Evolutionary conservation across 2,797 vertebrate genomes (phyloP), one percentile per base, ranked within the genome.

Genomic region (Aeoliscus strigatus): DNA sequence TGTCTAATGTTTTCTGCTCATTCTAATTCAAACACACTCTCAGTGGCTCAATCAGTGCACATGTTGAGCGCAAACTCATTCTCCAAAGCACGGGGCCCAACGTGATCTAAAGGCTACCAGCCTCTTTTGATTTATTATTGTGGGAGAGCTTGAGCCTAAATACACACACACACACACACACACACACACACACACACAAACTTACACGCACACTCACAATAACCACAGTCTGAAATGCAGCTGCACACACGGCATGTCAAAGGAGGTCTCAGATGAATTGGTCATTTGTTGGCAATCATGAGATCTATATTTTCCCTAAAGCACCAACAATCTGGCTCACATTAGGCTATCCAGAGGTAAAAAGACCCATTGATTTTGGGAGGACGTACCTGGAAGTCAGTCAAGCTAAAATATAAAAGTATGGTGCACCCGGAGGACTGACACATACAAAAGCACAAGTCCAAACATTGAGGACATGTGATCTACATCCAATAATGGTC

Each of bases 281-380:
- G 73, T 83, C 79, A 77, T 70, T 82, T 81, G 75, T 80, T 82
- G 63, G 72, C 80, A 79, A 82, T 80, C 74, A 76, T 60, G 66
- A 70, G 72, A 81, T 81, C 75, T 83, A 79, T 77, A 77, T 79
- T 78, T 80, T 56, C 56, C 61, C 51, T 25, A 29, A 59, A 66
- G 66, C 66, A 51, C 58, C 32, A 38, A 48, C 70, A 82, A 77
- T 82, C 82, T 86, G 81, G 77, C 62, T 79, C 36, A 3, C 60
- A 75, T 84, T 83, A 81, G 28, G 51, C 51, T 50, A 50, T 77
- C 65, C 61, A 9, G 58, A 51, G 65, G 58, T 66, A 39, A 40
- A 63, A 53, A 59, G 27, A 52, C 39, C 48, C 55, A 27, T 2
- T 16, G 64, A 51, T 58, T 47, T 29, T 45, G 54, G 42, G 14